Evolutionary conservation across 2,113 vertebrate species (phyloP), one percentile per base, ranked within the genome.

Genomic region (Macaca mulatta): DNA sequence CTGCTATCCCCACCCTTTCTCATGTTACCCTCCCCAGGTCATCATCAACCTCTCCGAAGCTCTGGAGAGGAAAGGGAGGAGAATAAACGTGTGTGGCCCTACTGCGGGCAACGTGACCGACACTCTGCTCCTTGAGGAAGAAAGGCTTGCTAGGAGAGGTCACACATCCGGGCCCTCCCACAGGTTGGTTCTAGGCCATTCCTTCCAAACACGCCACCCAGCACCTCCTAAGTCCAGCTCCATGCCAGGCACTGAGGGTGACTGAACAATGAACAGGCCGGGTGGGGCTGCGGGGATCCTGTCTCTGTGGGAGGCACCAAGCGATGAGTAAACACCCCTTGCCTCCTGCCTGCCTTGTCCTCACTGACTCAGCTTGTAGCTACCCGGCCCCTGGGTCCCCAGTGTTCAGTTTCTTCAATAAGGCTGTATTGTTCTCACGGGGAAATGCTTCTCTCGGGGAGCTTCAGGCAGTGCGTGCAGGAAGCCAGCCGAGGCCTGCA

Each of bases 81-180:
- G 52, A 5, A 14, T 20, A 22, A 9, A 82, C 1, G 18, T 0
- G 20, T 30, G 0, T 0, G 45, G 4, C 18, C 6, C 3, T 10
- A 12, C 2, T 4, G 2, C 13, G 5, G 50, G 40, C 64, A 1
- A 2, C 0, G 18, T 18, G 67, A 18, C 30, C 0, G 0, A 11
- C 22, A 1, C 67, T 43, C 22, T 20, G 38, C 61, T 30, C 2
- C 20, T 23, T 13, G 30, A 17, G 12, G 8, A 16, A 45, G 32
- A 45, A 25, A 17, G 2, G 3, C 35, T 40, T 3, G 1, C 2
- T 6, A 69, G 30, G 8, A 27, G 8, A 22, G 20, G 74, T 1
- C 84, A 9, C 59, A 1, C 22, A 9, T 2, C 86, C 27, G 1
- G 50, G 2, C 8, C 11, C 22, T 17, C 45, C 18, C 25, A 1